Evolutionary conservation across 2,113 vertebrate genomes (phyloP), one percentile per base, ranked within the genome.

Genomic region (Manacus vitellinus): DNA sequence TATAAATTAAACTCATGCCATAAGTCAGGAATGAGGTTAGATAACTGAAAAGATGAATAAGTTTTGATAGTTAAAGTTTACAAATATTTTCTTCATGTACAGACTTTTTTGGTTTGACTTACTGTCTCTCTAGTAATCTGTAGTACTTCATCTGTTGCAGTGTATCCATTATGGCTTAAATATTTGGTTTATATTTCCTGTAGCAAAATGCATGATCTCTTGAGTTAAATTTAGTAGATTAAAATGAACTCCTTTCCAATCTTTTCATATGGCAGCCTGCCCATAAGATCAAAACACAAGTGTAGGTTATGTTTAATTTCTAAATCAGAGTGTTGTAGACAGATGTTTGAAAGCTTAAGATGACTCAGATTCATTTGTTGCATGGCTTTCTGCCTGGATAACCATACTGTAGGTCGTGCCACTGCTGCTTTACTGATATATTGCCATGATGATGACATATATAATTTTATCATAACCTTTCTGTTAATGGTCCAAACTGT

Each of bases 301-400:
- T 96, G 94, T 96, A 98, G 91, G 95, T 97, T 97, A 92, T 96
- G 94, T 97, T 98, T 97, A 95, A 96, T 97, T 98, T 97, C 94
- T 92, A 97, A 97, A 97, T 97, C 89, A 88, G 92, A 96, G 92
- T 91, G 68, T 94, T 97, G 92, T 96, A 94, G 96, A 95, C 96
- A 98, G 97, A 97, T 96, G 96, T 97, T 97, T 98, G 89, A 97
- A 98, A 97, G 93, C 83, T 96, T 95, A 84, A 78, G 76, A 97
- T 96, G 88, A 97, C 88, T 97, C 95, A 95, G 82, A 96, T 96
- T 93, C 75, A 72, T 91, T 97, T 96, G 88, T 91, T 97, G 79
- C 62, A 73, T 94, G 96, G 90, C 92, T 97, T 96, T 98, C 95
- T 98, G 96, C 96, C 96, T 97, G 91, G 84, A 95, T 96, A 97